These are phyloP conservation scores for Phalanger gymnotis DNA, from an alignment of 2,797 vertebrate species.

Conservation along the genomic window DNA sequence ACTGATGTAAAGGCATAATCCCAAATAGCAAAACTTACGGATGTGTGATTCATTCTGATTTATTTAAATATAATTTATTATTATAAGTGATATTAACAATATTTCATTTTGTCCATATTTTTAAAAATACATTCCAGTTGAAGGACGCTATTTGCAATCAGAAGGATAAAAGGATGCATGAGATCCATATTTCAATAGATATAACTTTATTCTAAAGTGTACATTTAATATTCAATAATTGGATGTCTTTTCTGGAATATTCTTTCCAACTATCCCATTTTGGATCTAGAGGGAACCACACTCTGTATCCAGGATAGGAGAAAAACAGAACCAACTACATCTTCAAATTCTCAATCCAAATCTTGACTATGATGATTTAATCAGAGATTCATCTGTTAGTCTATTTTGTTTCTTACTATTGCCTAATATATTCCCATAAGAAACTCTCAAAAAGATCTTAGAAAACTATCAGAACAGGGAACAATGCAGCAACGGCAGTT, in stretches of 20 bases:
- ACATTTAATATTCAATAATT: background rate
- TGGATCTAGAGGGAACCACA: background rate
- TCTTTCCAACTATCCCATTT: background rate
- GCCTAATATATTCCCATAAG: background rate
- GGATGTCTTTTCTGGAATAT: background rate
- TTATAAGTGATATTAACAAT: background rate
- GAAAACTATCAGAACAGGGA: background rate
- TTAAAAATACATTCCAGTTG: conserved; percentile 18
- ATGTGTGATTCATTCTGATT: background rate
- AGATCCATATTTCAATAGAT: background rate
- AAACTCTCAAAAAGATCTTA: background rate
- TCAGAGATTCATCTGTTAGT: background rate
- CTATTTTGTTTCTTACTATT: background rate
- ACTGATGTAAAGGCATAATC: conserved; percentile 54
- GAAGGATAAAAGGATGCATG: background rate
- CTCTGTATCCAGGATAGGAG: background rate
- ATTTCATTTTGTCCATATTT: conserved; percentile 3
- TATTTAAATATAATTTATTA: conserved; percentile 17
- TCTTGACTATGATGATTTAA: background rate
- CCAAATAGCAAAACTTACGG: conserved; percentile 30
- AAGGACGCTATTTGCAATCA: background rate
- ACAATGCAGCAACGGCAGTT: background rate
- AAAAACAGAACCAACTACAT: background rate
- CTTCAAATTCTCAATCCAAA: background rate
- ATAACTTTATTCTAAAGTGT: background rate